A percentile compares a stretch with the other conserved stretches of the same genome.
phyloP scores from a whole-genome alignment of 2,113 vertebrate species.

The Perca fluviatilis region DNA sequence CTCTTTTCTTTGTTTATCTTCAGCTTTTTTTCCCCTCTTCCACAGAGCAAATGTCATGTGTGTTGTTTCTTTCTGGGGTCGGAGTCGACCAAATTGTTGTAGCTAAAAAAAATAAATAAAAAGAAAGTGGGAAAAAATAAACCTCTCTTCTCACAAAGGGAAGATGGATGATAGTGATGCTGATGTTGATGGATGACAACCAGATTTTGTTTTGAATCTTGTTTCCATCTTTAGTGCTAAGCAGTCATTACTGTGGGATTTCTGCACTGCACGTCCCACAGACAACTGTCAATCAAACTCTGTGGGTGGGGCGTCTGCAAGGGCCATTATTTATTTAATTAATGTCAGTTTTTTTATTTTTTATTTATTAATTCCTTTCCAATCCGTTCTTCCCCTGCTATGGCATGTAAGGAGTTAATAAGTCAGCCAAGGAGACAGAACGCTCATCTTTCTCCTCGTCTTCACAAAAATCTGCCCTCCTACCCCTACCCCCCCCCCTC shows the following conservation, averaged over 20 bases:
- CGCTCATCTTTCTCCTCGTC: constrained; percentile 77
- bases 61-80: constrained; percentile 71
- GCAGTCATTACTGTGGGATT: constrained; percentile 10
- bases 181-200: constrained; percentile 39
- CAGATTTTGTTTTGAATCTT: constrained; percentile 8
- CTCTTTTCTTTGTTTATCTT: constrained; percentile 33
- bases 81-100: constrained; percentile 21
- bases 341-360: background rate
- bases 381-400: background rate
- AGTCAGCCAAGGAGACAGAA: constrained; percentile 70
- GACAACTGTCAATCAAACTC: constrained; percentile 9
- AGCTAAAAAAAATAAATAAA: constrained; percentile 12
- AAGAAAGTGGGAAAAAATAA: constrained; percentile 45
- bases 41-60: constrained; percentile 76
- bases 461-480: constrained; percentile 66
- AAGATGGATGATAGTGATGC: constrained; percentile 38
- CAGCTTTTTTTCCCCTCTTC: constrained; percentile 34
- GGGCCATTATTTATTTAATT: no score
- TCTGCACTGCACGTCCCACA: background rate
- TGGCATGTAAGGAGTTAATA: constrained; percentile 81
- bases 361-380: background rate
- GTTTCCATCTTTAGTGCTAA: constrained; percentile 12
- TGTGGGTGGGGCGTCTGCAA: background rate
- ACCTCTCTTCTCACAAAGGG: constrained; percentile 44
- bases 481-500: background rate